These are phyloP conservation scores for Bothrops jararaca DNA, from an alignment of 2,113 vertebrate genomes.

Conservation along the genomic window DNA sequence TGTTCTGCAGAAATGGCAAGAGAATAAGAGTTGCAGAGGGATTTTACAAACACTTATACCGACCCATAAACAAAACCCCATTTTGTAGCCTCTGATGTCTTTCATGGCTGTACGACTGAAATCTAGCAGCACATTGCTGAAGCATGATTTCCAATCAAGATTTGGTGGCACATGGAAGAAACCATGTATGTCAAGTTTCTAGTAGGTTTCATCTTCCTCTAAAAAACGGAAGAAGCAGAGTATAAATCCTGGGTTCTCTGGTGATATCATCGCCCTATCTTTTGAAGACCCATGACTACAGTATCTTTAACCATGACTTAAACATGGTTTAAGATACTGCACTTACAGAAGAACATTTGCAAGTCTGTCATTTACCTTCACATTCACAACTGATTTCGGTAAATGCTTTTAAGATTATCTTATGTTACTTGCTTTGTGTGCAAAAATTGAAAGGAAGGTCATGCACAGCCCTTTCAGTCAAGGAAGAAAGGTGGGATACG, in stretches of 20 bases:
- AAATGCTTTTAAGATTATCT: background rate
- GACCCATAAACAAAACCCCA: background rate
- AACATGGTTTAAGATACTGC: background rate
- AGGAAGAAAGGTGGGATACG: background rate
- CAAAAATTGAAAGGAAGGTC: background rate
- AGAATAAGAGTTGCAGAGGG: background rate
- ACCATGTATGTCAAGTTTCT: background rate
- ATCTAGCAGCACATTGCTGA: background rate
- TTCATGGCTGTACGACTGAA: background rate
- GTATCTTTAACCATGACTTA: too few relatives aligned
- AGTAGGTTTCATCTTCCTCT: background rate
- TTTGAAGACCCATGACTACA: background rate
- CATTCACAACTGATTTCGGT: background rate
- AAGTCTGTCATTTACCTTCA: background rate
- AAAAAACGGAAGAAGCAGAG: background rate
- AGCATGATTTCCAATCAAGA: background rate
- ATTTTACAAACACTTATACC: background rate
- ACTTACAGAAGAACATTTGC: background rate
- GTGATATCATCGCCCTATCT: background rate
- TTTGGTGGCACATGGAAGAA: background rate
- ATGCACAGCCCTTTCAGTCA: background rate
- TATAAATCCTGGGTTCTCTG: background rate
- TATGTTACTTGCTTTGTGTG: background rate
- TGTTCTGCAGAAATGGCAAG: conserved; percentile 77
- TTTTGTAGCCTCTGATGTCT: background rate